Evolutionary conservation across 2,888 invertebrate species (phyloP).

Genomic region (Julus scanicus): DNA sequence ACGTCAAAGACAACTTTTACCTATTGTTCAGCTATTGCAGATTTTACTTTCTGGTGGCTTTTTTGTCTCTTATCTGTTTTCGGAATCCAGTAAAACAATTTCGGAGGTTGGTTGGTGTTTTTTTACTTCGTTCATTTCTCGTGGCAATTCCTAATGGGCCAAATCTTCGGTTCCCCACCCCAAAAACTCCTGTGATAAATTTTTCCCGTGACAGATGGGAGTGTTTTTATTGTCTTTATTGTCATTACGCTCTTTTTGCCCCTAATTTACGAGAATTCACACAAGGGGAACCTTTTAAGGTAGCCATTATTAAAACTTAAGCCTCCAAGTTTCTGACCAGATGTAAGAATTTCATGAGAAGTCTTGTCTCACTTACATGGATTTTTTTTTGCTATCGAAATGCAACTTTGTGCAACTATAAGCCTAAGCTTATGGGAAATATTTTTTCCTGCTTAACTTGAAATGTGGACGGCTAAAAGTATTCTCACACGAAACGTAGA

Average conservation of each 20-base stretch:
- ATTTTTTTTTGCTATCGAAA: not conserved
- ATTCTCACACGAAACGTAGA: conserved; percentile 19
- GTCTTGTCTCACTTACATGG: not conserved
- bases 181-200: not conserved
- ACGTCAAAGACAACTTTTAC: not conserved
- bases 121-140: not conserved
- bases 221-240: conserved; percentile 47
- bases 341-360: conserved; percentile 3
- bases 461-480: not conserved
- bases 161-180: not conserved
- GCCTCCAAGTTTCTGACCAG: conserved; percentile 10
- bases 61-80: not conserved
- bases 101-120: not conserved
- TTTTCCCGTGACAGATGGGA: conserved; percentile 40
- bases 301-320: conserved; percentile 36
- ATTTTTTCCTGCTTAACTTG: not conserved
- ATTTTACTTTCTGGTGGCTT: not conserved
- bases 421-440: conserved; percentile 30
- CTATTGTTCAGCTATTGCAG: not conserved
- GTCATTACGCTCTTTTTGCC: conserved; percentile 37
- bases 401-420: not conserved
- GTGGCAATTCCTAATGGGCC: not conserved
- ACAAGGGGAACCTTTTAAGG: not conserved
- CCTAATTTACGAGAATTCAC: conserved; percentile 44
- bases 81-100: not conserved